phyloP scores from a whole-genome alignment of 1,140 invertebrate species.

The Heterodera schachtii region DNA sequence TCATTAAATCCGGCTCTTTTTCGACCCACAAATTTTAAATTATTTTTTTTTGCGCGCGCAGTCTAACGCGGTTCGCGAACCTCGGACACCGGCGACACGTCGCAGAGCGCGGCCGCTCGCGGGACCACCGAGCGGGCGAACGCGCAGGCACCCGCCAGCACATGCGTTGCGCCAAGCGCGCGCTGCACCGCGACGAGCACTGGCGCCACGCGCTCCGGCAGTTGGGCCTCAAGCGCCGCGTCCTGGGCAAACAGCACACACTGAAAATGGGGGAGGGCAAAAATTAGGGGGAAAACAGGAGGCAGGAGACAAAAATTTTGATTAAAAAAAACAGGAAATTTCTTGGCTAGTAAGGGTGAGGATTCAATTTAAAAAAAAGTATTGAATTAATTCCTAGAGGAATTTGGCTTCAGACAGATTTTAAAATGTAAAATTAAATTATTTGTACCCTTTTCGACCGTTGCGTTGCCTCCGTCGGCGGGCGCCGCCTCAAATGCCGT shows the following conservation, averaged over 20 bases:
- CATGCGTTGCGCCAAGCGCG: slow-evolving; percentile 91
- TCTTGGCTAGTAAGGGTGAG: no score
- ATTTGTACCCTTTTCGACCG: slow-evolving; percentile 53
- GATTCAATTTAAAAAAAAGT: no score
- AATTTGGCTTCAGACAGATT: no score
- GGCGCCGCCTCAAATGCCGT: slow-evolving; percentile 76
- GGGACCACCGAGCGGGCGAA: slow-evolving; percentile 89
- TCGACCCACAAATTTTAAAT: no score
- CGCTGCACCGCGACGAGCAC: slow-evolving; percentile 85
- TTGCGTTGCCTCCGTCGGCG: slow-evolving; percentile 51
- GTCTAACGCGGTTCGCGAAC: slow-evolving; percentile 68
- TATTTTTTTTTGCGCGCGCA: no score
- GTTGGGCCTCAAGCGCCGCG: slow-evolving; percentile 52
- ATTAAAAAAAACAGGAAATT: no score
- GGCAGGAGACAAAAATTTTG: slow-evolving; percentile 64
- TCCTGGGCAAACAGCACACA: slow-evolving; percentile 60
- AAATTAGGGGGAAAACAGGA: no score
- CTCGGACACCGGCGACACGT: slow-evolving; percentile 92
- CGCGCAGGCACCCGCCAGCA: slow-evolving; percentile 84
- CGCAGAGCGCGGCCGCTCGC: slow-evolving; percentile 88
- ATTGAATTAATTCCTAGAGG: no score
- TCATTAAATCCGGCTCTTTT: no score
- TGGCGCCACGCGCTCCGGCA: slow-evolving; percentile 81
- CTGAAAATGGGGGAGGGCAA: slow-evolving; percentile 19
- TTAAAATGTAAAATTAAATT: no score